phyloP scores from a whole-genome alignment of 1,140 invertebrate genomes.

The Apis cerana region DNA sequence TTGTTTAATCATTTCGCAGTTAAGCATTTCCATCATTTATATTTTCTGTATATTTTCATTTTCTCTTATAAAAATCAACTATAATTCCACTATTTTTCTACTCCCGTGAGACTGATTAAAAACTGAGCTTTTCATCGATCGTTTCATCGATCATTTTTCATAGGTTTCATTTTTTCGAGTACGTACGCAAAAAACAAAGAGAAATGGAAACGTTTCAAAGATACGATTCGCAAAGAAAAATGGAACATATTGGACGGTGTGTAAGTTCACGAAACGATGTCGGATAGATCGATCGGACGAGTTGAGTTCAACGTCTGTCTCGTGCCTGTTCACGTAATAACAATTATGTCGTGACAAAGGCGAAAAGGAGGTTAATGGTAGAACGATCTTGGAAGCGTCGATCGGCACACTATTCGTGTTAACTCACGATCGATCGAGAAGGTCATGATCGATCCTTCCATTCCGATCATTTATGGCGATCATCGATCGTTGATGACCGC shows the following conservation, averaged over 20 bases:
- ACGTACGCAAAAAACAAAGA: too few relatives aligned
- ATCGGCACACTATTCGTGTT: not conserved
- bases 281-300: constrained; percentile 40
- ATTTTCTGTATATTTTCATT: not conserved
- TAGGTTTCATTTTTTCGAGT: not conserved
- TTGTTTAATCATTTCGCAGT: too few relatives aligned
- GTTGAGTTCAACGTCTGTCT: constrained; percentile 21
- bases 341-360: constrained; percentile 38
- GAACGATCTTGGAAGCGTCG: not conserved
- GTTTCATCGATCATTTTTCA: not conserved
- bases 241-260: constrained; percentile 10
- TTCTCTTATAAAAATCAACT: not conserved
- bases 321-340: constrained; percentile 28
- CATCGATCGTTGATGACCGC: not conserved
- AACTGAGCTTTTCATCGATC: not conserved
- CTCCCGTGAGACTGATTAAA: not conserved
- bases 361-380: constrained; percentile 17
- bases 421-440: constrained; percentile 4
- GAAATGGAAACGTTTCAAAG: not conserved
- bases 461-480: not conserved
- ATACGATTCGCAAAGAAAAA: not conserved
- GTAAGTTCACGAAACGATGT: constrained; percentile 14
- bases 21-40: too few relatives aligned
- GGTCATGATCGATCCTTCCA: not conserved
- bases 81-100: not conserved